Conservation (phyloP, 2,888 invertebrate genomes). For the Drosophila merina region DNA sequence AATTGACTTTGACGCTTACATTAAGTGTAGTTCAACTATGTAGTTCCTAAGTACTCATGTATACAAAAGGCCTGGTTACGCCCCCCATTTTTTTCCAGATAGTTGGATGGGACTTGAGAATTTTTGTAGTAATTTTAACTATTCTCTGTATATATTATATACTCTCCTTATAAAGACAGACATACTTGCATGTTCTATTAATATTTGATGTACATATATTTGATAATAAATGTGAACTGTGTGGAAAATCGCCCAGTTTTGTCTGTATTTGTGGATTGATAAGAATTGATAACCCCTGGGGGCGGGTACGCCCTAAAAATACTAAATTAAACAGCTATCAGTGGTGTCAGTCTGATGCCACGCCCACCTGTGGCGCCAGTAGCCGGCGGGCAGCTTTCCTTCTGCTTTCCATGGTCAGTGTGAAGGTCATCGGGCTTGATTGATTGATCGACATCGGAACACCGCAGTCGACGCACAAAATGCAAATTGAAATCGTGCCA, state of each 20-base stretch:
- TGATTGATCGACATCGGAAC: constrained; percentile 55
- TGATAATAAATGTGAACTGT: constrained; percentile 44
- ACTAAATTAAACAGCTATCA: constrained; percentile 27
- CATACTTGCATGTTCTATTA: constrained; percentile 25
- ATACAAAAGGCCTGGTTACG: constrained; percentile 5
- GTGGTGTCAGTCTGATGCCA: constrained; percentile 36
- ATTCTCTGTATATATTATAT: constrained; percentile 27
- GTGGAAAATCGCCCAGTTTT: constrained; percentile 28
- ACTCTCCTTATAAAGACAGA: constrained; percentile 43
- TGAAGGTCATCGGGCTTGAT: constrained; percentile 56
- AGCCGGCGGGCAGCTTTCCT: constrained; percentile 9
- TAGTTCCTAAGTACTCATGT: constrained; percentile 52
- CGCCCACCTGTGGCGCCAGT: constrained; percentile 70
- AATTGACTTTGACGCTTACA: constrained; percentile 33
- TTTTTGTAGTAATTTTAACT: constrained; percentile 16
- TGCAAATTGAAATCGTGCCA: constrained; percentile 45
- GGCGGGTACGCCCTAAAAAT: constrained; percentile 55
- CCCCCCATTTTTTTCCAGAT: constrained; percentile 3
- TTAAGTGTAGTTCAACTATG: constrained; percentile 61
- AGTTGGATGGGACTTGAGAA: constrained; percentile 1
- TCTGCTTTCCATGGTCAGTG: constrained; percentile 37
- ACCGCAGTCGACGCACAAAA: constrained; percentile 29
- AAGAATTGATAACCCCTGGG: constrained; percentile 28
- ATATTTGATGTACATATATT: constrained; percentile 32
- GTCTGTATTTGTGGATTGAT: constrained; percentile 5